Percentiles rank a stretch among this genome's conserved stretches.
phyloP scores from a whole-genome alignment of 2,113 vertebrate species.

The Nicator chloris region DNA sequence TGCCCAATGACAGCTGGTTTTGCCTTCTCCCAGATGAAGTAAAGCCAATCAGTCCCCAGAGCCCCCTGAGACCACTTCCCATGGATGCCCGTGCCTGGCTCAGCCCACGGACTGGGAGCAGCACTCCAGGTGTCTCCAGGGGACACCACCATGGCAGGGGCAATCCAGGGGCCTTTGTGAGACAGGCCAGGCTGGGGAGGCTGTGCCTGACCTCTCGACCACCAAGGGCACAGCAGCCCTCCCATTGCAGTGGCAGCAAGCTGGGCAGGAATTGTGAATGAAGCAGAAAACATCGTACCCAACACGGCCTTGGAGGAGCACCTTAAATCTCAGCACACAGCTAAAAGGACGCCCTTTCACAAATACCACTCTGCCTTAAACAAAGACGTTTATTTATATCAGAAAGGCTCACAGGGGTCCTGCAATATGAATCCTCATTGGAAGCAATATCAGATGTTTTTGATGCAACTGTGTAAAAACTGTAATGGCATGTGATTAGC shows the following conservation, averaged over 20 bases:
- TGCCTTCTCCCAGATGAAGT: background rate
- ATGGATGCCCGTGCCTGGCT: background rate
- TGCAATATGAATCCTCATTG: background rate
- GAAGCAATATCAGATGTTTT: background rate
- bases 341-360: background rate
- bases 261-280: background rate
- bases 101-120: background rate
- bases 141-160: background rate
- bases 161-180: background rate
- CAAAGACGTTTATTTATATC: background rate
- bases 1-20: background rate
- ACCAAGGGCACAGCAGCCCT: background rate
- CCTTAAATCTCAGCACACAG: background rate
- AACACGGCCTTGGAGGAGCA: background rate
- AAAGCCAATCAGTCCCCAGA: background rate
- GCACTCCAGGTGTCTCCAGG: background rate
- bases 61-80: background rate
- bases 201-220: background rate
- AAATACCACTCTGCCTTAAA: background rate
- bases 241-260: fast-evolving
- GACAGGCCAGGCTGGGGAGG: background rate
- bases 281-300: background rate
- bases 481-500: background rate
- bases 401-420: background rate
- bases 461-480: background rate